Base-by-base conservation (phyloP, 2,888 invertebrate genomes). In the Macaria liturata region DNA sequence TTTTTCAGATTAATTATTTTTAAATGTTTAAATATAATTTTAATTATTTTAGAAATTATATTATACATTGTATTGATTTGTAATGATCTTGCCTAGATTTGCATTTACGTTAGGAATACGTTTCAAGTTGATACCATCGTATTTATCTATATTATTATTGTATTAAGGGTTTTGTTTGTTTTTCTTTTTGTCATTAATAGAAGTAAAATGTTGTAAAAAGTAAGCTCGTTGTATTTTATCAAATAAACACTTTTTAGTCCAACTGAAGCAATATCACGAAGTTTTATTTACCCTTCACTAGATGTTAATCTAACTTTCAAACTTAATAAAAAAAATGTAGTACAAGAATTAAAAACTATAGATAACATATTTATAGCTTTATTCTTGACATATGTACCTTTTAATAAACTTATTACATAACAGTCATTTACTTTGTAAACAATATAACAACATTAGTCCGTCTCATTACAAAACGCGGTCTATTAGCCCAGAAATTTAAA, bases 171-270 rank as follows among this genome's bases (percentile, higher is more conserved):
- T 91, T 91, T 89, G 88, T 90, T 91, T 90, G 87, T 89, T 89
- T 88, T 54, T 52, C 46, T 55, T 85, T 91, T 90, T 89, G 87
- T 88, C 89, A 88, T 90, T 90, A 82, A 84, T 91, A 90, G 89
- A 88, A 90, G 86, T 91, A 90, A 91, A 91, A 91, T 91, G 91
- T 91, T 91, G 91, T 91, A 91, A 91, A 91, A 91, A 91, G 90
- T 91, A 91, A 91, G 91, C 90, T 91, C 91, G 91, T 91, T 91
- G 91, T 91, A 91, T 91, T 91, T 91, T 91, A 91, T 91, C 91
- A 90, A 91, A 90, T 91, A 91, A 91, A 91, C 91, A 91, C 91
- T 91, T 91, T 91, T 91, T 91, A 91, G 91, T 91, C 91, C 91
- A 91, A 91, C 91, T 91, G 90, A 91, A 91, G 88, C 89, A 88